Conservation (phyloP, 2,888 invertebrate species). For the Miltochrista miniata region DNA sequence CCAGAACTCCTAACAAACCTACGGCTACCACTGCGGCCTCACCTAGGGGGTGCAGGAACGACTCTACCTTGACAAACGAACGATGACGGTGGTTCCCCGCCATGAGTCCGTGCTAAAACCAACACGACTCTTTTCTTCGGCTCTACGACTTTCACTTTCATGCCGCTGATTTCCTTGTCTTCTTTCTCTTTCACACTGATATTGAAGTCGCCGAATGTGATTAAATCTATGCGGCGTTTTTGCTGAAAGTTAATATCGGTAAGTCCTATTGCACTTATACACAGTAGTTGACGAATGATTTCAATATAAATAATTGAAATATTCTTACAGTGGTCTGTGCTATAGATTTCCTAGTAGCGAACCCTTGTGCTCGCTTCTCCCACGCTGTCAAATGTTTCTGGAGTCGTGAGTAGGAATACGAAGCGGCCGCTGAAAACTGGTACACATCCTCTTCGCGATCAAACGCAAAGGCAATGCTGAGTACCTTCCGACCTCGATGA, state of each 20-base stretch:
- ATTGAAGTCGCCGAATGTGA: conserved; percentile 89
- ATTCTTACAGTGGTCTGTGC: conserved; percentile 85
- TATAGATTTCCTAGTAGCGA: conserved; percentile 88
- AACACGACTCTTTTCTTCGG: conserved; percentile 87
- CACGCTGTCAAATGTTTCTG: conserved; percentile 91
- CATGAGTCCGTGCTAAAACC: conserved; percentile 94
- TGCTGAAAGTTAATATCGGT: too few species aligned
- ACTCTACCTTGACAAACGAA: conserved; percentile 94
- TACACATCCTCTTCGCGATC: conserved; percentile 97
- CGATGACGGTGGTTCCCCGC: conserved; percentile 97
- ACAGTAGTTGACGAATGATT: too few species aligned
- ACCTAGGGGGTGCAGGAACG: too few species aligned
- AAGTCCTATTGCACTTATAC: too few species aligned
- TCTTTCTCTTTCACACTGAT: conserved; percentile 57
- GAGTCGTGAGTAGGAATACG: conserved; percentile 96
- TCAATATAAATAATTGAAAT: neutral
- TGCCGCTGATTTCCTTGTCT: conserved; percentile 45
- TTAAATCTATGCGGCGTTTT: conserved; percentile 94
- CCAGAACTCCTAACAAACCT: too few species aligned
- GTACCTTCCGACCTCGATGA: conserved; percentile 95
- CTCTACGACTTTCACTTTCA: conserved; percentile 78
- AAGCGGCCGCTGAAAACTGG: conserved; percentile 96
- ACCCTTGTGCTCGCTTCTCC: conserved; percentile 85
- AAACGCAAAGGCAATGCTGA: conserved; percentile 97
- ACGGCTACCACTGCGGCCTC: too few species aligned